phyloP scores from a whole-genome alignment of 2,797 vertebrate species.

The Eulemur mongoz region DNA sequence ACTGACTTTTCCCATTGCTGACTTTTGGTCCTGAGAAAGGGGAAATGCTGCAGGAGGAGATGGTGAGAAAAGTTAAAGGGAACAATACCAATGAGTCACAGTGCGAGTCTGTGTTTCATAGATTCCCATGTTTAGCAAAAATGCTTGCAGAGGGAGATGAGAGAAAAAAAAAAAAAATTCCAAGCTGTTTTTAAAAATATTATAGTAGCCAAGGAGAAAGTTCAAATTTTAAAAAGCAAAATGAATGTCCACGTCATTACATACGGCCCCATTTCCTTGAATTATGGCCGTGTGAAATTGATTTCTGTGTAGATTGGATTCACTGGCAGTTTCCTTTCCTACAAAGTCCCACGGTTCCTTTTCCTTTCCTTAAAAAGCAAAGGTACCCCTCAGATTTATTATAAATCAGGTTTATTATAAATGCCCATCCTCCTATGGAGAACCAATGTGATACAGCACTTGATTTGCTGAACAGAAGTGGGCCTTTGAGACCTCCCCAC shows the following conservation, averaged over 20 bases:
- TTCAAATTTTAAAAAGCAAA: constrained; percentile 68
- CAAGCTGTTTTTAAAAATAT: constrained; percentile 71
- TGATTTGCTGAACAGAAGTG: not conserved
- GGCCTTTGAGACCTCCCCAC: not conserved
- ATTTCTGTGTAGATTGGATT: constrained; percentile 80
- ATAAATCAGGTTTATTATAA: not conserved
- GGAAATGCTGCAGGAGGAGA: constrained; percentile 84
- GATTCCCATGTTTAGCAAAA: constrained; percentile 84
- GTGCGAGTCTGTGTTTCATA: constrained; percentile 66
- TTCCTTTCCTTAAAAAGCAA: constrained; percentile 64
- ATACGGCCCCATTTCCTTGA: constrained; percentile 77
- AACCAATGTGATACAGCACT: not conserved
- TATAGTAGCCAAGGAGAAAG: constrained; percentile 74
- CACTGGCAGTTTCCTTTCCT: constrained; percentile 73
- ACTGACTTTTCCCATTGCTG: constrained; percentile 65
- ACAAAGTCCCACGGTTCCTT: constrained; percentile 63
- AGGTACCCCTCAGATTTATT: constrained; percentile 12
- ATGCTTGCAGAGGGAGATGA: constrained; percentile 74
- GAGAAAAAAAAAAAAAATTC: constrained; percentile 43
- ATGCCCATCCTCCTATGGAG: not conserved
- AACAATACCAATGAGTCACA: constrained; percentile 87
- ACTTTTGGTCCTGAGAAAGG: constrained; percentile 84
- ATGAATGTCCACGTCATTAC: constrained; percentile 62
- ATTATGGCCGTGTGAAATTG: constrained; percentile 82
- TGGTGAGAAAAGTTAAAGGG: constrained; percentile 84